Evolutionary conservation across 2,888 invertebrate species (phyloP).

Genomic region (Ctena decussata): DNA sequence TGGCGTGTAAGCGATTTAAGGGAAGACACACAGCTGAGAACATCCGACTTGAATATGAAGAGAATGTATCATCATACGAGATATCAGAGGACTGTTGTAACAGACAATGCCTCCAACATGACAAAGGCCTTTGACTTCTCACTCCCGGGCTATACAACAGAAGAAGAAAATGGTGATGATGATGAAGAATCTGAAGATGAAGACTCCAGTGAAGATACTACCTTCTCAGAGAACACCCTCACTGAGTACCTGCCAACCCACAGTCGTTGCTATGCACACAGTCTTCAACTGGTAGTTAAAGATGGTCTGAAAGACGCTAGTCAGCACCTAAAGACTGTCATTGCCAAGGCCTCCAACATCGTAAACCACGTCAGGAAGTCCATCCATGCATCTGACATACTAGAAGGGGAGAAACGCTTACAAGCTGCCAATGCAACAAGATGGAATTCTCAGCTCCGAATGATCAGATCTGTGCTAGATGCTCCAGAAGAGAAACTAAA

Average conservation of each 20-base stretch:
- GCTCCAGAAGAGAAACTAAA: conserved; percentile 6
- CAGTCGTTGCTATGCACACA: neutral
- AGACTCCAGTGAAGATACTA: neutral
- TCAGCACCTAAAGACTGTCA: conserved; percentile 10
- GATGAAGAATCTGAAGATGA: neutral
- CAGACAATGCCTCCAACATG: conserved; percentile 61
- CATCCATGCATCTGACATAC: conserved; percentile 37
- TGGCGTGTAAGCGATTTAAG: conserved; percentile 34
- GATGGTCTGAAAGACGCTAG: conserved; percentile 1
- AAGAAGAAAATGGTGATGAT: conserved; percentile 1
- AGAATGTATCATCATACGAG: conserved; percentile 33
- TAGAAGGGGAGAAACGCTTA: conserved; percentile 40
- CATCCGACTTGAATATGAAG: conserved; percentile 53
- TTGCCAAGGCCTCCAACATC: conserved; percentile 42
- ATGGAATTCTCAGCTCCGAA: conserved; percentile 55
- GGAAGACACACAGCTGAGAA: conserved; percentile 49
- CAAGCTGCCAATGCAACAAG: conserved; percentile 39
- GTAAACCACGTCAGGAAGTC: conserved; percentile 44
- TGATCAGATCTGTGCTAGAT: conserved; percentile 32
- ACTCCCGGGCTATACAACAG: conserved; percentile 19
- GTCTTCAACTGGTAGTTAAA: neutral
- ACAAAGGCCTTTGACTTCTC: conserved; percentile 35
- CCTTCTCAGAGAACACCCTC: neutral
- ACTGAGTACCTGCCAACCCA: neutral
- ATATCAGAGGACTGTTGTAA: conserved; percentile 33